A percentile compares a stretch with the other conserved stretches of the same genome.
Conservation (phyloP, 2,888 invertebrate genomes). For the Callimorpha dominula region DNA sequence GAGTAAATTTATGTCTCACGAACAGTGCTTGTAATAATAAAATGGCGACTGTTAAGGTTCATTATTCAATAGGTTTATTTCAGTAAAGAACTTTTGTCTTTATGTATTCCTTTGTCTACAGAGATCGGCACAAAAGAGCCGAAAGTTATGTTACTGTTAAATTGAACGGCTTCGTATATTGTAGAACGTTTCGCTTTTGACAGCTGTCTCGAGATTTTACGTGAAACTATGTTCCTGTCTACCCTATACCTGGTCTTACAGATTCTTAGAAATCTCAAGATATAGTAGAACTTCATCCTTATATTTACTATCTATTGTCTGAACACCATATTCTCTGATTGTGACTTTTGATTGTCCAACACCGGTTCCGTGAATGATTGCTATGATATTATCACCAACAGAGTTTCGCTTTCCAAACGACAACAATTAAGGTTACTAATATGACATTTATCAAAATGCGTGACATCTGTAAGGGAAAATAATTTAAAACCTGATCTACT, state of each 20-base stretch:
- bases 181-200: conserved; percentile 63
- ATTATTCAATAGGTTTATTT: conserved; percentile 39
- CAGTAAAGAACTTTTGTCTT: conserved; percentile 43
- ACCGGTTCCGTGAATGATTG: conserved; percentile 27
- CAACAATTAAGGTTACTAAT: conserved; percentile 26
- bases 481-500: conserved; percentile 27
- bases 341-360: conserved; percentile 32
- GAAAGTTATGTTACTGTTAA: conserved; percentile 72
- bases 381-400: conserved; percentile 37
- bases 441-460: conserved; percentile 25
- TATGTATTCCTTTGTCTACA: conserved; percentile 47
- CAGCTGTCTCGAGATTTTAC: conserved; percentile 61
- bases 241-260: conserved; percentile 23
- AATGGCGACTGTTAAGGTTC: conserved; percentile 39
- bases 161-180: conserved; percentile 71
- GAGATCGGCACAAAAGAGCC: conserved; percentile 62
- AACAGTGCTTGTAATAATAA: conserved; percentile 37
- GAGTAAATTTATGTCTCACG: conserved; percentile 1
- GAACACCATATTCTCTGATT: conserved; percentile 25
- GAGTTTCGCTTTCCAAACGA: conserved; percentile 36
- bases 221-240: conserved; percentile 63
- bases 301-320: conserved; percentile 30
- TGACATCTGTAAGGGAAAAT: conserved; percentile 11
- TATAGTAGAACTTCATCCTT: conserved; percentile 33
- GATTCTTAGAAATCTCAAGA: conserved; percentile 18